These are phyloP conservation scores for Muscidifurax raptorellus DNA, from an alignment of 1,140 invertebrate species.

Conservation along the genomic window DNA sequence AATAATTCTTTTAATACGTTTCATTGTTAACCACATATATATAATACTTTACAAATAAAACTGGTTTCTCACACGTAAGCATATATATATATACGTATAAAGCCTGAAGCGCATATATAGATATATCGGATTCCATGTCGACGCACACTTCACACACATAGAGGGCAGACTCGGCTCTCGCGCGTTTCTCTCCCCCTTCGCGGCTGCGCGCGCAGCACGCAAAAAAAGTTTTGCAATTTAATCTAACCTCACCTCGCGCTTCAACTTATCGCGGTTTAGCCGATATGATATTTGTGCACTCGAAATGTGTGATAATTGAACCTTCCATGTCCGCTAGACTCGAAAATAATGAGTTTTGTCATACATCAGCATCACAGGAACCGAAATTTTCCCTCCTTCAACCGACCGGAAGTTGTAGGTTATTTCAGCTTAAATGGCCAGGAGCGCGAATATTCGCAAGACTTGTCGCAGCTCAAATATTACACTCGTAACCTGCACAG, in stretches of 20 bases:
- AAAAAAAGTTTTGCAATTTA: neutral
- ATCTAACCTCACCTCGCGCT: constrained; percentile 19
- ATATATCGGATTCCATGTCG: neutral
- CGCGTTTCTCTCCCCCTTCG: neutral
- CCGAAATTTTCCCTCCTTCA: constrained; percentile 20
- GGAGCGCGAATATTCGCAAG: constrained; percentile 60
- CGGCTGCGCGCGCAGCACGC: neutral
- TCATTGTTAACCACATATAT: too few species aligned
- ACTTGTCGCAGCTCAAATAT: constrained; percentile 65
- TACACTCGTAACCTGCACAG: neutral
- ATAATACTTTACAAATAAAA: neutral
- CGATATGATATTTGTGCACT: neutral
- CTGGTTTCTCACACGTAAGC: constrained; percentile 2
- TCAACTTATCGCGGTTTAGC: neutral
- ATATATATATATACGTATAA: neutral
- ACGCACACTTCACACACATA: neutral
- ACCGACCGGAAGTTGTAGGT: constrained; percentile 72
- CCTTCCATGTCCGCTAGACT: neutral
- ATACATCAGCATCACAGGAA: neutral
- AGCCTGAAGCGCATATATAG: neutral
- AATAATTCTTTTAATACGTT: neutral
- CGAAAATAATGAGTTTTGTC: constrained; percentile 28
- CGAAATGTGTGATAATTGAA: neutral
- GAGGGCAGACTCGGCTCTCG: neutral
- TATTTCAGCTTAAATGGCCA: constrained; percentile 73